These are phyloP conservation scores for Ephydatia muelleri DNA, from an alignment of 37 sponge, comb jelly and placozoan species.

Conservation along the genomic window DNA sequence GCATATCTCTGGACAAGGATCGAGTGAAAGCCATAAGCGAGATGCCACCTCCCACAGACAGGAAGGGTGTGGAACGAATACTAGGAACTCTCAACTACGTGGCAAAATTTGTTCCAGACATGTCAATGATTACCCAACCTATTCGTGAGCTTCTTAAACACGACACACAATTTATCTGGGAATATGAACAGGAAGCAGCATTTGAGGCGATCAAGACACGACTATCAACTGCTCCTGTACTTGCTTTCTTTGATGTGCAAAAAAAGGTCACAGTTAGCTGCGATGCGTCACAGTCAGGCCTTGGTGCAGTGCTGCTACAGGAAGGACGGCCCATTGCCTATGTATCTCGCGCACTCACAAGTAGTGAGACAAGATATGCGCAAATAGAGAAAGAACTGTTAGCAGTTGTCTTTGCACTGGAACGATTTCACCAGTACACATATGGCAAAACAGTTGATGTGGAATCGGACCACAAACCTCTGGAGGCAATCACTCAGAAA, in stretches of 20 bases:
- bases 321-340: conserved; percentile 24
- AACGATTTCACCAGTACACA: conserved; percentile 34
- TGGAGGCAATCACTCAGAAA: conserved; percentile 29
- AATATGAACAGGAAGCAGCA: conserved; percentile 27
- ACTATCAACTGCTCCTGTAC: conserved; percentile 31
- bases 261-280: conserved; percentile 35
- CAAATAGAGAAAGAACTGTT: conserved; percentile 31
- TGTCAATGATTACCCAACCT: conserved; percentile 45
- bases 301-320: conserved; percentile 38
- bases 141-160: conserved; percentile 40
- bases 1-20: conserved; percentile 48
- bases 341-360: conserved; percentile 31
- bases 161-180: conserved; percentile 48
- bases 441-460: conserved; percentile 19
- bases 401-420: conserved; percentile 19
- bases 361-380: conserved; percentile 11
- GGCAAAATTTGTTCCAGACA: conserved; percentile 51
- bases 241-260: conserved; percentile 41
- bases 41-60: conserved; percentile 58
- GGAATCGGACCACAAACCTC: conserved; percentile 49
- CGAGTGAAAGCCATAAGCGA: conserved; percentile 53
- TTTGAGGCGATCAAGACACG: conserved; percentile 28
- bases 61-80: conserved; percentile 39
- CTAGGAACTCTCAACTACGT: conserved; percentile 55
- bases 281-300: conserved; percentile 46